Evolutionary conservation across 2,113 vertebrate genomes (phyloP).

Genomic region (Tenrec ecaudatus): DNA sequence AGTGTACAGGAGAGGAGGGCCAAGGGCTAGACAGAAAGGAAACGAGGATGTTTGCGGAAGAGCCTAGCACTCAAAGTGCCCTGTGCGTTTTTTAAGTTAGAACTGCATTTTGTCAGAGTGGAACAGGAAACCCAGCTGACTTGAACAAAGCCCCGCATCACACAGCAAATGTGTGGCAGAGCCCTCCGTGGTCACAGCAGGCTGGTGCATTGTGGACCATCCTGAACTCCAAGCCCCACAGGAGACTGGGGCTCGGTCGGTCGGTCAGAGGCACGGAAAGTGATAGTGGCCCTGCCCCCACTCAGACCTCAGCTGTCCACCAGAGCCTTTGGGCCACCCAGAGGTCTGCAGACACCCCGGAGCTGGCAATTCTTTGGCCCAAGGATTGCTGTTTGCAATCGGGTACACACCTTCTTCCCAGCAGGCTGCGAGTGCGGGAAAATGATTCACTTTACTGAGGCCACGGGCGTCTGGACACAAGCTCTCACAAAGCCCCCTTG

Average conservation of each 20-base stretch:
- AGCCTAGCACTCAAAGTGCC: not conserved
- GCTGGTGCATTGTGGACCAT: not conserved
- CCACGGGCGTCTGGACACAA: not conserved
- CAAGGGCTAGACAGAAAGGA: slow-evolving; percentile 16
- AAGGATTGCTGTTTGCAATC: not conserved
- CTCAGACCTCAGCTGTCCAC: not conserved
- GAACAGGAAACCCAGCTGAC: slow-evolving; percentile 52
- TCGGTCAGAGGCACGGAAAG: not conserved
- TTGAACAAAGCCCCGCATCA: not conserved
- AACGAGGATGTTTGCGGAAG: not conserved
- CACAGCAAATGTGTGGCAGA: not conserved
- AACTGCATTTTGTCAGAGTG: not conserved
- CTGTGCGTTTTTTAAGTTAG: not conserved
- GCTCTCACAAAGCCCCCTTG: not conserved
- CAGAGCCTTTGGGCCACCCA: not conserved
- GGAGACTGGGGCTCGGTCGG: not conserved
- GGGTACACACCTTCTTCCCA: not conserved
- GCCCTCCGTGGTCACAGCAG: not conserved
- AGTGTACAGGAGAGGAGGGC: not conserved
- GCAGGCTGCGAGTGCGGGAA: not conserved
- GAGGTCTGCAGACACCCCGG: not conserved
- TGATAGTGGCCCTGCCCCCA: not conserved
- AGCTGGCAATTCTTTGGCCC: not conserved
- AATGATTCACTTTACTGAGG: not conserved
- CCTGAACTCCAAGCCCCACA: not conserved